These are phyloP conservation scores for Hirtodrosophila duncani DNA, from an alignment of 2,888 invertebrate species.

Conservation along the genomic window DNA sequence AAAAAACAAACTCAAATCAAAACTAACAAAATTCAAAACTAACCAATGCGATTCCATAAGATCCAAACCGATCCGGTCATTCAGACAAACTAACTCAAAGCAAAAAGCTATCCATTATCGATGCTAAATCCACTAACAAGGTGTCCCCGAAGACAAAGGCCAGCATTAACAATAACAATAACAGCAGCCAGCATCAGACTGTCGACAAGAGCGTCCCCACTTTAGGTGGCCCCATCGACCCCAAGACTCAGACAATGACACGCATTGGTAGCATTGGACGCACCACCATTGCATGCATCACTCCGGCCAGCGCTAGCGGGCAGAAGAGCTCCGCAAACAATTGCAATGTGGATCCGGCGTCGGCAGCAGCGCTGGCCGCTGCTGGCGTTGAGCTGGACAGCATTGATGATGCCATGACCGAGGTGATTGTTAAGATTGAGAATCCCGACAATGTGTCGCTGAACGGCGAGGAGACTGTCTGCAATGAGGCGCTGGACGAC, in stretches of 20 bases:
- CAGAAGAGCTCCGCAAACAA: constrained; percentile 49
- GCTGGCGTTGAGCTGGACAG: constrained; percentile 74
- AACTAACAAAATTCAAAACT: constrained; percentile 32
- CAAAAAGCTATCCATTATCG: constrained; percentile 49
- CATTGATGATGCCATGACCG: constrained; percentile 74
- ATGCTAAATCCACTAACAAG: constrained; percentile 59
- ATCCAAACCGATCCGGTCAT: neutral
- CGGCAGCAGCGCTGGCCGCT: constrained; percentile 70
- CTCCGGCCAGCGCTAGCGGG: constrained; percentile 56
- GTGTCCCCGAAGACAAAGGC: constrained; percentile 29
- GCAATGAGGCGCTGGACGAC: constrained; percentile 67
- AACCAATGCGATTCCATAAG: constrained; percentile 26
- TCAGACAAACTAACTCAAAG: constrained; percentile 61
- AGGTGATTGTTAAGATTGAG: constrained; percentile 76
- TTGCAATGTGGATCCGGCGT: constrained; percentile 65
- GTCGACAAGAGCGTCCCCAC: too few relatives aligned
- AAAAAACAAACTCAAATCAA: constrained; percentile 15
- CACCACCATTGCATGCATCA: constrained; percentile 74
- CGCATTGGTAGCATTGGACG: constrained; percentile 75
- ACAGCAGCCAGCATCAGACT: constrained; percentile 2
- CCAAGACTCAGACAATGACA: constrained; percentile 61
- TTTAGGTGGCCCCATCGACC: too few relatives aligned
- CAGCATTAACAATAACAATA: constrained; percentile 13
- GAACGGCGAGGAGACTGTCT: constrained; percentile 68
- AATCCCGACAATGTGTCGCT: constrained; percentile 63